phyloP scores from a whole-genome alignment of 1,140 invertebrate genomes.

The Chironomus striatipennis region DNA sequence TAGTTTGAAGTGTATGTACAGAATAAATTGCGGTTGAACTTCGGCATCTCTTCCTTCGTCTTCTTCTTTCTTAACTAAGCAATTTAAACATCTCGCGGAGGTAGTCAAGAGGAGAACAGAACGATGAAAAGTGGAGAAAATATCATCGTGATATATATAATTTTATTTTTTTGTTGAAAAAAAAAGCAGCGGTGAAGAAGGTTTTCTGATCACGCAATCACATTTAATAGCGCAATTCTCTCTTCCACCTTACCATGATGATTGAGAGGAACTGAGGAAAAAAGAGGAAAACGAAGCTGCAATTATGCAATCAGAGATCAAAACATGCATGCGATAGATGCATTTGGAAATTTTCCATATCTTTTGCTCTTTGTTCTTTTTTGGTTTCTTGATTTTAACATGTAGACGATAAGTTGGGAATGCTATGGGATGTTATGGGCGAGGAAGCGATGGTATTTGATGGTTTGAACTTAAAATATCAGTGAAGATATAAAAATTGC shows the following conservation, averaged over 20 bases:
- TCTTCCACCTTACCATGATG: background rate
- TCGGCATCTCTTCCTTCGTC: background rate
- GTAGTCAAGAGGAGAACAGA: background rate
- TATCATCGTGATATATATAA: background rate
- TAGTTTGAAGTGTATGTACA: background rate
- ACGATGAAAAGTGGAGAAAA: background rate
- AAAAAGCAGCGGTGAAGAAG: background rate
- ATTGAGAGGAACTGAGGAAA: background rate
- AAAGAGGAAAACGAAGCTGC: background rate
- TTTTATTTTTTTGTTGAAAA: background rate
- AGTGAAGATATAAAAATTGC: too few relatives aligned
- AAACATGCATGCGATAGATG: background rate
- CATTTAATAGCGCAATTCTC: constrained; percentile 2
- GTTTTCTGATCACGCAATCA: constrained; percentile 9
- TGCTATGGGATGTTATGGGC: too few relatives aligned
- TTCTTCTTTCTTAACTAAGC: too few relatives aligned
- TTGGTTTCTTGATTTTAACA: too few relatives aligned
- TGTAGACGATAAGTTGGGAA: too few relatives aligned
- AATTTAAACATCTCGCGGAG: background rate
- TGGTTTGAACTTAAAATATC: too few relatives aligned
- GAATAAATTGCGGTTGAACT: constrained; percentile 12
- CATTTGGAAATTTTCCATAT: background rate
- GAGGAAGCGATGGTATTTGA: too few relatives aligned
- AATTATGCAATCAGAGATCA: constrained; percentile 13
- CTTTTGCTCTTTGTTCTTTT: background rate